Evolutionary conservation across 2,113 vertebrate species (phyloP).

Genomic region (sheep (Ovis aries)): DNA sequence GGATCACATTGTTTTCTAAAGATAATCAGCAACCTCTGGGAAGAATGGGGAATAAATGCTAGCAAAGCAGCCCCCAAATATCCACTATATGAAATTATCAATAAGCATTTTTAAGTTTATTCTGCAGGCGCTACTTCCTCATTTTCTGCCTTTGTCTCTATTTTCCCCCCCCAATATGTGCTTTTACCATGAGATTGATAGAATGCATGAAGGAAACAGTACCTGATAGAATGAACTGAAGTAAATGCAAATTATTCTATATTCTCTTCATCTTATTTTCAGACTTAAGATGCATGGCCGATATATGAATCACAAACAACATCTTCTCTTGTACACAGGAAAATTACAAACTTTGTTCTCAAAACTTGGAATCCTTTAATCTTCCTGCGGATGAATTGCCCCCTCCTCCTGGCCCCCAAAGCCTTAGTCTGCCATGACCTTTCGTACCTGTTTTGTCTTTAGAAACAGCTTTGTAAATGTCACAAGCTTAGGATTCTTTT

Average conservation of each 20-base stretch:
- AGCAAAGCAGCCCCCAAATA: background rate
- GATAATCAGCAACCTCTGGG: background rate
- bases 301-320: slow-evolving; percentile 59
- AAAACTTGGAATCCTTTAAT: slow-evolving; percentile 80
- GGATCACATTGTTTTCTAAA: background rate
- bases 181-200: background rate
- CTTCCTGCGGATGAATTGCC: slow-evolving; percentile 68
- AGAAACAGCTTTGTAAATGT: slow-evolving; percentile 76
- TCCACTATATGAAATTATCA: background rate
- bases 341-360: slow-evolving; percentile 75
- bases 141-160: background rate
- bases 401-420: slow-evolving; percentile 64
- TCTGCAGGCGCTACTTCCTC: background rate
- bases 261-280: background rate
- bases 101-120: background rate
- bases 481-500: slow-evolving; percentile 67
- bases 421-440: slow-evolving; percentile 70
- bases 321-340: slow-evolving; percentile 57
- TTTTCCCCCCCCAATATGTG: no score
- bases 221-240: background rate
- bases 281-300: background rate
- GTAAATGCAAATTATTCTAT: background rate
- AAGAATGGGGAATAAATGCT: background rate
- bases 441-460: slow-evolving; percentile 76
- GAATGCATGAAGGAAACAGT: background rate